Conservation (phyloP, 2,113 vertebrate genomes). For the Siniperca chuatsi region DNA sequence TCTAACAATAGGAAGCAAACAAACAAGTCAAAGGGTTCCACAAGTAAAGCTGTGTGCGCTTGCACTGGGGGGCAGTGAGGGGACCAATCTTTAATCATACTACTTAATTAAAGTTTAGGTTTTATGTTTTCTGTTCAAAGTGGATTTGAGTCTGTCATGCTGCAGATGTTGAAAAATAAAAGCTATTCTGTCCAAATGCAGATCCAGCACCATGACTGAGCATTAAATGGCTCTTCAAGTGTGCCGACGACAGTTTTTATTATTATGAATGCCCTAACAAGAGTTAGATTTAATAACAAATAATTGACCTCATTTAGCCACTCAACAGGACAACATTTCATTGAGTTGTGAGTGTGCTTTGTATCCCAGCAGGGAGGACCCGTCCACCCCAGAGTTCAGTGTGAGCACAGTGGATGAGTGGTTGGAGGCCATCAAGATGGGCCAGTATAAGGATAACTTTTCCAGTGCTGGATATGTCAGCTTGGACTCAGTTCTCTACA, state of each 20-base stretch:
- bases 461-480: conserved; percentile 86
- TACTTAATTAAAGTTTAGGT: conserved; percentile 21
- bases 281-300: not conserved
- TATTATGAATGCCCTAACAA: not conserved
- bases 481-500: conserved; percentile 87
- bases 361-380: conserved; percentile 82
- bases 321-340: conserved; percentile 19
- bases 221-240: conserved; percentile 5
- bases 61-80: not conserved
- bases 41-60: not conserved
- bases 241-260: not conserved
- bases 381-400: conserved; percentile 83
- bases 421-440: conserved; percentile 88
- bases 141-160: conserved; percentile 26
- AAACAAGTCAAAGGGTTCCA: conserved; percentile 25
- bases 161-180: conserved; percentile 18
- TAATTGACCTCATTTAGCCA: conserved; percentile 12
- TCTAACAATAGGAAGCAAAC: conserved; percentile 6
- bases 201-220: conserved; percentile 15
- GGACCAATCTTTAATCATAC: conserved; percentile 45
- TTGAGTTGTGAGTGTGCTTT: conserved; percentile 52
- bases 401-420: conserved; percentile 87
- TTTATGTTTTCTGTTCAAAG: conserved; percentile 21
- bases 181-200: conserved; percentile 12
- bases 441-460: conserved; percentile 88